Evolutionary conservation across 2,888 invertebrate species (phyloP), one percentile per base, ranked within the genome.

Genomic region (Drosophila picticornis): DNA sequence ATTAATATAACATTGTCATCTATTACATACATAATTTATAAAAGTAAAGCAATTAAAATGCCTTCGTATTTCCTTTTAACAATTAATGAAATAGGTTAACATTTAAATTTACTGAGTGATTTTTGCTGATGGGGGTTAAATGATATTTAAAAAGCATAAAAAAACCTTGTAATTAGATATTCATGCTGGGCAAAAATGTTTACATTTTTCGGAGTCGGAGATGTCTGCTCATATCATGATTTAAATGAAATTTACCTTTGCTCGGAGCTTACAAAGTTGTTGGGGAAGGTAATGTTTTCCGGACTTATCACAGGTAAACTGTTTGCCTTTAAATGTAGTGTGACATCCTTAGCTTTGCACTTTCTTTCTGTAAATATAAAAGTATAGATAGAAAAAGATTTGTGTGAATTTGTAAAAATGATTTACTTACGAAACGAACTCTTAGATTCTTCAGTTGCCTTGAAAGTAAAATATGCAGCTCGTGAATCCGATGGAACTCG

Each of bases 241-340:
- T 36, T n/a, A n/a, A n/a, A 25, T 4, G 16, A 34, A 43, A 57
- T 73, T 85, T 79, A 93, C 93, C 93, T 93, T 61, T 91, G 92
- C 2, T 93, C 91, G 22, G 94, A 93, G 73, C 94, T 94, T 69
- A 96, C 92, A 85, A 96, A 95, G 75, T 95, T 94, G 68, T 95
- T 95, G 0, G 97, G 96, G 89, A 97, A 96, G 55, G 95, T 94
- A 52, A 97, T 96, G 73, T 96, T 96, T 90, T 97, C 97, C 3
- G 97, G 97, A 90, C 96, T 96, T 70, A 98, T 95, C 5, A 97
- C 96, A 29, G 98, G 98, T 88, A 96, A 96, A 55, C 97, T 96
- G 22, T 96, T 97, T 81, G 96, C 95, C 91, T 97, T 97, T 63
- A 98, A 93, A 90, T 96, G 95, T 83, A 96, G 94, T 78, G 96